Conservation (phyloP, 2,797 vertebrate genomes). For the Glyptemys insculpta region DNA sequence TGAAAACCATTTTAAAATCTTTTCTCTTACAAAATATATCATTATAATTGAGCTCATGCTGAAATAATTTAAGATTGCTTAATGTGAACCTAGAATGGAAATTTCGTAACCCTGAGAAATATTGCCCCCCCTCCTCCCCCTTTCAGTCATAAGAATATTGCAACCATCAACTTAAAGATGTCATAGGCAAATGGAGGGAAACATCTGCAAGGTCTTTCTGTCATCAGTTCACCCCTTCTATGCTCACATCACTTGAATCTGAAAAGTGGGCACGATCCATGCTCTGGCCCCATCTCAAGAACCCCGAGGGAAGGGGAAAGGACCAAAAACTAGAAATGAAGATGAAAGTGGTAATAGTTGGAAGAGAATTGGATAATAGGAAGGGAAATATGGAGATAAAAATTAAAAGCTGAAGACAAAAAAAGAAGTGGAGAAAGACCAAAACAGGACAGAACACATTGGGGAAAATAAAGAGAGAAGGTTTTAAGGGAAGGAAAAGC, state of each 20-base stretch:
- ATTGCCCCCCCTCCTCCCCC: not conserved
- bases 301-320: conserved; percentile 8
- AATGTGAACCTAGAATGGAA: conserved; percentile 65
- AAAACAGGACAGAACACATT: conserved; percentile 43
- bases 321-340: conserved; percentile 47
- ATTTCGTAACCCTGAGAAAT: conserved; percentile 59
- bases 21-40: conserved; percentile 76
- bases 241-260: conserved; percentile 36
- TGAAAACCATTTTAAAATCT: conserved; percentile 72
- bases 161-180: conserved; percentile 51
- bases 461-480: not conserved
- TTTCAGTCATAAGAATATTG: conserved; percentile 41
- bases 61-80: conserved; percentile 76
- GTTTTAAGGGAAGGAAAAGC: not conserved
- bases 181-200: conserved; percentile 60
- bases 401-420: conserved; percentile 53
- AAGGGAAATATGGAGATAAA: conserved; percentile 32
- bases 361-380: conserved; percentile 18
- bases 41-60: conserved; percentile 53
- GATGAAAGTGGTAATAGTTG: conserved; percentile 45
- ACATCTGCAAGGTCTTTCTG: conserved; percentile 69
- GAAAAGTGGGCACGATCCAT: conserved; percentile 15
- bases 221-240: conserved; percentile 47
- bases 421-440: conserved; percentile 38
- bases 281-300: conserved; percentile 1